Base-by-base conservation (phyloP, 92 coral and sea anemone species). In the Phenganax stokvisi region DNA sequence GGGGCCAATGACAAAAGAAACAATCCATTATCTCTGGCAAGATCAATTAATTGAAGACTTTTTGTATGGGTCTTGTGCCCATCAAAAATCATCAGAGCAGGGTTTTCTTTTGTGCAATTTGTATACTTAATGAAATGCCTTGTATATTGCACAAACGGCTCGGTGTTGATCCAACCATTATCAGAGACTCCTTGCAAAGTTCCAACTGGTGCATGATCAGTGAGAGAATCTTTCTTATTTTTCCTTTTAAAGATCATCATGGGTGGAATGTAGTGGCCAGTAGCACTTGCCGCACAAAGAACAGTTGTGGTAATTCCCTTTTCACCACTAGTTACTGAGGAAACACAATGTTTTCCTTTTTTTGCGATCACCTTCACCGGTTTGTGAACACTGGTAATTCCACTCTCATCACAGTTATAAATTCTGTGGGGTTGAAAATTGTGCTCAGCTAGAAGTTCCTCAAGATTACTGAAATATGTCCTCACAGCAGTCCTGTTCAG, bases 211-310 rank as follows among this genome's bases (percentile, higher is more conserved):
- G 70, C 70, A 64, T 64, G 65, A 5, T 37, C 47, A 37, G 65
- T 59, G 25, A 59, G 3, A 13, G 65, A 59, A 37, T 2, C 47
- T 37, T 37, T 37, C 47, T 59, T 37, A 37, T 37, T 56, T 15
- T 56, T 56, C 16, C 60, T 56, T 15, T 56, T 56, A 15, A 56
- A 56, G 27, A 65, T 65, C 71, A 65, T 65, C 71, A 65, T 65
- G 10, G 71, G 71, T 20, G 71, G 71, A 20, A 65, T 27, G 27
- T 10, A 30, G 25, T 65, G 71, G 11, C 13, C 71, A 10, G 71
- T 17, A 11, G 71, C 27, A 65, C 25, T 10, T 20, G 25, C 27
- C 16, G 71, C 71, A 65, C 13, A 11, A 11, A 65, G 27, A 65
- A 65, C 25, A 30, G 71, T 65, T 10, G 71, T 65, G 27, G 71